Conservation (phyloP, 2,888 invertebrate species). For the Melikaiella ostensackeni region DNA sequence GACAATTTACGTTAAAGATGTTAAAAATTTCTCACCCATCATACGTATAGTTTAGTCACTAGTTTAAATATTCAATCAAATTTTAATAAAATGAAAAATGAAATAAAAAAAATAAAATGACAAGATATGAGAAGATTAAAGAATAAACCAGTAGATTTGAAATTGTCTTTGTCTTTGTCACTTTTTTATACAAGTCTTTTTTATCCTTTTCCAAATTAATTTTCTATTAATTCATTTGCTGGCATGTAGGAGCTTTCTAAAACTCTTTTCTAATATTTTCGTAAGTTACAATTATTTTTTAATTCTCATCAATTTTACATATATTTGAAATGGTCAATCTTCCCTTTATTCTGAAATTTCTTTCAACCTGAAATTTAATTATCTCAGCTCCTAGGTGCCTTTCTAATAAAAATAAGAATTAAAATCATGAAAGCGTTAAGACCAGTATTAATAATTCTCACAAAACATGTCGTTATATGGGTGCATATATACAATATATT, state of each 20-base stretch:
- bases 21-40: background rate
- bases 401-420: background rate
- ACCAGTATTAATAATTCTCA: constrained; percentile 25
- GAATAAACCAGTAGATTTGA: background rate
- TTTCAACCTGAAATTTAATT: background rate
- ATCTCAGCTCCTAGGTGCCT: background rate
- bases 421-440: constrained; percentile 45
- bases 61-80: background rate
- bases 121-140: constrained; percentile 6
- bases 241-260: background rate
- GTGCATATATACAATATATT: constrained; percentile 8
- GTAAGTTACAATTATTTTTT: background rate
- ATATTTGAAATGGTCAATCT: background rate
- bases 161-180: background rate
- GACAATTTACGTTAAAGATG: too few relatives aligned
- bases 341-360: background rate
- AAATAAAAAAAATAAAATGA: background rate
- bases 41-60: too few relatives aligned
- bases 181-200: background rate
- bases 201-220: background rate
- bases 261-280: background rate
- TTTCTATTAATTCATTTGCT: background rate
- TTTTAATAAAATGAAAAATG: background rate
- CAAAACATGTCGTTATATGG: background rate
- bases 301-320: background rate